Evolutionary conservation across 2,797 vertebrate genomes (phyloP), one percentile per base, ranked within the genome.

Genomic region (Spinus olivaceus): DNA sequence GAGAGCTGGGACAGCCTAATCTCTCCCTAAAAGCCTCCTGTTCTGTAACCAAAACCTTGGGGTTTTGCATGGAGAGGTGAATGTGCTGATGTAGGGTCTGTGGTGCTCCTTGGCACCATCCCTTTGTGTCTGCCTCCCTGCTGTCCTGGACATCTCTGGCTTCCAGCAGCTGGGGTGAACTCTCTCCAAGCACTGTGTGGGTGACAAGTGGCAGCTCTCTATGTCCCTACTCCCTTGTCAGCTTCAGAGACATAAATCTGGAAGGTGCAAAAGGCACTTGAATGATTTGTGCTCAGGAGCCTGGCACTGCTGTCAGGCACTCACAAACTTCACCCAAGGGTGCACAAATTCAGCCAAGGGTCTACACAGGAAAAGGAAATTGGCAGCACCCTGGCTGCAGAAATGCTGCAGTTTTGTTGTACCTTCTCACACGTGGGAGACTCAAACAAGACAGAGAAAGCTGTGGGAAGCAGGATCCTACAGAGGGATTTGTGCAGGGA

Each of bases 1-100:
- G 39, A 94, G 88, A 80, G 71, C 79, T 76, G 65, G 84, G 87
- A 8, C 86, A 93, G 72, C 41, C 82, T 94, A 77, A 90, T 90
- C 80, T 64, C 30, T 47, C 82, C 84, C 81, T 86, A 64, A 92
- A 86, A 6, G 39, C 60, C 33, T 88, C 41, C 65, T 79, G 59
- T 63, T 53, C 59, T 69, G 65, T 64, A 79, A 89, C 61, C 61
- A 67, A 86, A 89, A 78, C 53, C 79, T 51, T 19, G n/a, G 69
- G 50, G 85, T 81, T 91, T 14, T n/a, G 46, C 0, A 0, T 20
- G 65, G 61, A 72, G n/a, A 0, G 1, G 44, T 0, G 0, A 37
- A n/a, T 0, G 0, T 14, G 49, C 35, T 54, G 90, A 18, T 0
- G 0, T 4, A 32, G 47, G 41, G 30, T 32, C 50, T 46, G 54